A percentile compares a stretch with the other conserved stretches of the same genome.
phyloP scores from a whole-genome alignment of 2,113 vertebrate species.

The Xenopus borealis region DNA sequence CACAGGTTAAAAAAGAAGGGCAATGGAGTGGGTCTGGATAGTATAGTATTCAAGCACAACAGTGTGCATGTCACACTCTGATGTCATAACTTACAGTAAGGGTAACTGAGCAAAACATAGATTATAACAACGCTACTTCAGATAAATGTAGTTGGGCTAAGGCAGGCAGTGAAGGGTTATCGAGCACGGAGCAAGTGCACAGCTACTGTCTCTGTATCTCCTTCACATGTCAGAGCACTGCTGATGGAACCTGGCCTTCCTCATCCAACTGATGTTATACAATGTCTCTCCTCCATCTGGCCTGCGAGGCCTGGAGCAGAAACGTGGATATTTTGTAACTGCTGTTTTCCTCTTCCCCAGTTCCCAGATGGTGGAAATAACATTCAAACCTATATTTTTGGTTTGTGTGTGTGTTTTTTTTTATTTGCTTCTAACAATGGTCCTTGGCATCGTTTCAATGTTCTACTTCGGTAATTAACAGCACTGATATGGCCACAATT shows the following conservation, averaged over 20 bases:
- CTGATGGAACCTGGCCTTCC: constrained; percentile 71
- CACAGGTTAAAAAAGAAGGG: no score
- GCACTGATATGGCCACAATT: constrained; percentile 95
- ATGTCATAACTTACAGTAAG: no score
- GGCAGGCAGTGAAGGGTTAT: constrained; percentile 12
- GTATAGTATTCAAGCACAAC: no score
- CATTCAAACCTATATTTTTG: constrained; percentile 84
- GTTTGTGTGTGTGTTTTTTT: constrained; percentile 58
- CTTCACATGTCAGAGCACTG: constrained; percentile 64
- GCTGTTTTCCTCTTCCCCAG: constrained; percentile 80
- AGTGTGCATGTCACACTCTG: no score
- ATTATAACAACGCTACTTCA: no score
- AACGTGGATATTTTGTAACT: constrained; percentile 79
- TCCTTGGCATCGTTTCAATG: constrained; percentile 98
- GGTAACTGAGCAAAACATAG: no score
- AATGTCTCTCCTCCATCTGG: constrained; percentile 92
- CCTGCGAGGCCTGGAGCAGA: constrained; percentile 83
- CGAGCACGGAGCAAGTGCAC: neutral
- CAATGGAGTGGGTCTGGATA: no score
- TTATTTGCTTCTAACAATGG: constrained; percentile 79
- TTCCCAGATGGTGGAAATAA: constrained; percentile 98
- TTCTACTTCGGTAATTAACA: constrained; percentile 99
- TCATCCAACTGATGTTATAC: constrained; percentile 40
- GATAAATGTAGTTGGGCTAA: no score
- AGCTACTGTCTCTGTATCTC: constrained; percentile 48